Evolutionary conservation across 2,113 vertebrate species (phyloP), one percentile per base, ranked within the genome.

Genomic region (Petromus typicus): DNA sequence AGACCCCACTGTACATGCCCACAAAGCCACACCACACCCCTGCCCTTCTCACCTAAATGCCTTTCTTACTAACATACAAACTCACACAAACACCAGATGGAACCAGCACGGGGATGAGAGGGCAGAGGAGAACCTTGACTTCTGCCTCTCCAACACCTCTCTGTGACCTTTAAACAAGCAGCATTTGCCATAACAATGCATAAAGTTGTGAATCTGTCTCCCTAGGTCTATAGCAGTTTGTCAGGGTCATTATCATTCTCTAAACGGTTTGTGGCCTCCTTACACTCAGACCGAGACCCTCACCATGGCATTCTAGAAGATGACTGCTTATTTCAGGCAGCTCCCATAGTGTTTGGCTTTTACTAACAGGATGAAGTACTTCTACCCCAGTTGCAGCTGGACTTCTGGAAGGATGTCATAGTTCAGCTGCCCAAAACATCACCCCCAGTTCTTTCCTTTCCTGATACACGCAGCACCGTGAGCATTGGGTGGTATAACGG

Each of bases 1-100:
- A 48, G n/a, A 91, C 56, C 76, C 17, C 63, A 9, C 8, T 8
- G 0, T 51, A 13, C 12, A 7, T 79, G 45, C 80, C 16, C 64
- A 27, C n/a, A 82, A 93, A 84, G 51, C 51, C 64, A 34, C 20
- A 25, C 5, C 75, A 25, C 92, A 30, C 79, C 79, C 51, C 25
- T 5, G 22, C 23, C 20, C 86, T 61, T 66, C 30, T 5, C 63
- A n/a, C 81, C 63, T 90, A 22, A 3, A 40, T 3, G 45, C 32
- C 79, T 88, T 87, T 78, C 48, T 64, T 51, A n/a, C 63, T 92
- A 57, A 89, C 90, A 67, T 59, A 59, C 20, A 69, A 82, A 88
- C 40, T 40, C 86, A 87, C 71, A 43, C 32, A 69, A 71, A 66
- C 27, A 69, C 56, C 32, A 69, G 54, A 66, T 23, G 54, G 95